These are phyloP conservation scores for Thamnaconus septentrionalis DNA, from an alignment of 2,113 vertebrate species.

Conservation along the genomic window DNA sequence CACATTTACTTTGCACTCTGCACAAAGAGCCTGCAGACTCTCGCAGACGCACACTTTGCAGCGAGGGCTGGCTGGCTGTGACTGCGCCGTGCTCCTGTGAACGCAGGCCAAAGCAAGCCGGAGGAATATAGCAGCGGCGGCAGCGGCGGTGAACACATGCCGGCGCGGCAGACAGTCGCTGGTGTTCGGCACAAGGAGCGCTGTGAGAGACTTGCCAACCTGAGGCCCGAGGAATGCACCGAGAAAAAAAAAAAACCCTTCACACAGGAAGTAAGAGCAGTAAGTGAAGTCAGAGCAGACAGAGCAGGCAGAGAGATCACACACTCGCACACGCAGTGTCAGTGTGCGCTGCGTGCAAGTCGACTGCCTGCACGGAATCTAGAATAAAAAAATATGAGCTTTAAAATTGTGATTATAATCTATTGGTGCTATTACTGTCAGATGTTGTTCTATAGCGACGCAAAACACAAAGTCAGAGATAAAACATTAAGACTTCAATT, in stretches of 20 bases:
- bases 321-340: background rate
- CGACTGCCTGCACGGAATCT: too few relatives aligned
- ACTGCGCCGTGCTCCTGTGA: slow-evolving; percentile 32
- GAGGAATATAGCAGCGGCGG: too few relatives aligned
- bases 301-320: slow-evolving; percentile 20
- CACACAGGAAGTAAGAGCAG: slow-evolving; percentile 20
- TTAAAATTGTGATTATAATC: too few relatives aligned
- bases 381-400: too few relatives aligned
- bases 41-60: background rate
- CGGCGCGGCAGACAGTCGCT: slow-evolving; percentile 23
- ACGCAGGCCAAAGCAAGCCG: background rate
- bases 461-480: too few relatives aligned
- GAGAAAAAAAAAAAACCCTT: slow-evolving; percentile 9
- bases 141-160: slow-evolving; percentile 8
- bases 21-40: slow-evolving; percentile 27
- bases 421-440: too few relatives aligned
- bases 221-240: slow-evolving; percentile 16
- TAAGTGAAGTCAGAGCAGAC: slow-evolving; percentile 30
- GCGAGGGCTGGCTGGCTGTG: slow-evolving; percentile 13
- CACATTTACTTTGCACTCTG: slow-evolving; percentile 10
- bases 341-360: too few relatives aligned
- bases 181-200: slow-evolving; percentile 42
- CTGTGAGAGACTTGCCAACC: slow-evolving; percentile 44
- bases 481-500: too few relatives aligned
- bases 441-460: too few relatives aligned